Evolutionary conservation across 2,888 invertebrate genomes (phyloP).

Genomic region (Tetranychus truncatus): DNA sequence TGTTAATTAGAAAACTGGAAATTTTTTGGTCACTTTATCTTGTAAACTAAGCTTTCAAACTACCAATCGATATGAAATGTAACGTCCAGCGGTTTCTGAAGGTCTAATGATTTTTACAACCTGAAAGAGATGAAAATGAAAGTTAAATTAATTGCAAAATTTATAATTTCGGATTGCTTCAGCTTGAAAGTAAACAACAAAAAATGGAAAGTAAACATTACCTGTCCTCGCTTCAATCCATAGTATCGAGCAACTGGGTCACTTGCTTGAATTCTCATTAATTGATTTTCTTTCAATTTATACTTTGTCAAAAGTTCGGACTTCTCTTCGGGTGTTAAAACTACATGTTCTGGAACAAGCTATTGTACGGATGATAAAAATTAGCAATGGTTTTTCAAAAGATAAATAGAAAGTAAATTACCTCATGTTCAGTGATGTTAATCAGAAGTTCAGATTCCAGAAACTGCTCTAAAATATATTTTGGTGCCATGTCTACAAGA

Average conservation of each 20-base stretch:
- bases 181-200: not conserved
- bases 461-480: slow-evolving; percentile 84
- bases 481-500: slow-evolving; percentile 92
- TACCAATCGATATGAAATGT: slow-evolving; percentile 90
- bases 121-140: slow-evolving; percentile 36
- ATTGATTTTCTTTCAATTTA: slow-evolving; percentile 92
- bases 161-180: not conserved
- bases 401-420: slow-evolving; percentile 23
- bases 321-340: slow-evolving; percentile 94
- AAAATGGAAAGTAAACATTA: slow-evolving; percentile 31
- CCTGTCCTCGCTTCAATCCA: slow-evolving; percentile 92
- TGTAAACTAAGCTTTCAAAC: slow-evolving; percentile 39
- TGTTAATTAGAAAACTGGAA: too few relatives aligned
- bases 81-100: slow-evolving; percentile 92
- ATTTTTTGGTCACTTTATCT: too few relatives aligned
- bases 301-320: slow-evolving; percentile 81
- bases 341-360: slow-evolving; percentile 94
- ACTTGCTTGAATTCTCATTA: slow-evolving; percentile 95
- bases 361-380: slow-evolving; percentile 28
- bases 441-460: slow-evolving; percentile 67
- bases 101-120: slow-evolving; percentile 94
- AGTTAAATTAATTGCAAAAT: too few relatives aligned
- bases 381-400: slow-evolving; percentile 29
- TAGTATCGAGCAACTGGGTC: slow-evolving; percentile 98
- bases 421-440: slow-evolving; percentile 90